Evolutionary conservation across 2,113 vertebrate species (phyloP).

Genomic region (Nymphicus hollandicus): DNA sequence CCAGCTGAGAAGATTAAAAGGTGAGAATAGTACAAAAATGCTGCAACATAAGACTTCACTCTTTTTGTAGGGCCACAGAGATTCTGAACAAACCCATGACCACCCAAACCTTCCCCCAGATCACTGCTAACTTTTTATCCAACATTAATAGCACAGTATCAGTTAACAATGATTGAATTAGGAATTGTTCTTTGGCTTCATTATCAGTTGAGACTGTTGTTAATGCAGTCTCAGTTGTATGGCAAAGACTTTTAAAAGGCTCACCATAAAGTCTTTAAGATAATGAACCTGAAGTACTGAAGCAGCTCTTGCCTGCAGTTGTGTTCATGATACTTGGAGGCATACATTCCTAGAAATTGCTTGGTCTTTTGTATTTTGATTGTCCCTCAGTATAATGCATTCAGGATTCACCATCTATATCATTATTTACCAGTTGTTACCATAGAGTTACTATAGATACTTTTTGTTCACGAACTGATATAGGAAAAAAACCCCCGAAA

Average conservation of each 20-base stretch:
- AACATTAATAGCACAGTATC: background rate
- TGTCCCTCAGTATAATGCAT: background rate
- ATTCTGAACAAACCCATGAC: background rate
- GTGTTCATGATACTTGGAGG: background rate
- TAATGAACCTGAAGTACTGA: slow-evolving; percentile 21
- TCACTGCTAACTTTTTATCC: background rate
- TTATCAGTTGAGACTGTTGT: slow-evolving; percentile 10
- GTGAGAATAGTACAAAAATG: background rate
- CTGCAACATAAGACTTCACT: background rate
- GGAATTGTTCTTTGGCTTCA: background rate
- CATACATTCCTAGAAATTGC: background rate
- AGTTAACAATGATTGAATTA: slow-evolving; percentile 34
- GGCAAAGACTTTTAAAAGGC: background rate
- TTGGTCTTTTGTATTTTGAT: background rate
- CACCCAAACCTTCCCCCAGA: background rate
- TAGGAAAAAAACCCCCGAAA: background rate
- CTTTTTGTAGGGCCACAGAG: background rate
- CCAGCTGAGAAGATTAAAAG: background rate
- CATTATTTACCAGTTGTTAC: background rate
- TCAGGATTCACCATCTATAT: background rate
- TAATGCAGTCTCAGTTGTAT: background rate
- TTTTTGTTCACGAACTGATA: background rate
- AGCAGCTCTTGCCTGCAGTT: background rate
- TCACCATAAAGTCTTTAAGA: background rate
- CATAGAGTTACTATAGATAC: background rate